Conservation (phyloP, 2,888 invertebrate species). For the Watsonalla cultraria region DNA sequence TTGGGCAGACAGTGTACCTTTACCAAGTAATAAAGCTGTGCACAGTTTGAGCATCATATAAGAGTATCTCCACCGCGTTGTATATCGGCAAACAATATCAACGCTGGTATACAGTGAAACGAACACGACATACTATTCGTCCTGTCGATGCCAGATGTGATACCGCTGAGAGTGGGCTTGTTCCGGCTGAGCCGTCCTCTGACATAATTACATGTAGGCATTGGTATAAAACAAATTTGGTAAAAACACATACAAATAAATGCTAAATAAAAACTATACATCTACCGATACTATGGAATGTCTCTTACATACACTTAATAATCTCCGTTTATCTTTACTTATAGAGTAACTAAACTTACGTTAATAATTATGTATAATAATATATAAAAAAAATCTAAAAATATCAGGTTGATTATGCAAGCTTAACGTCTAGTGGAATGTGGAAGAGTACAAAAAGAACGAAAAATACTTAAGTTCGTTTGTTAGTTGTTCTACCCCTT, state of each 20-base stretch:
- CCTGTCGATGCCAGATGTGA: no score
- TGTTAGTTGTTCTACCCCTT: constrained; percentile 69
- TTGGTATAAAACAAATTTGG: constrained; percentile 76
- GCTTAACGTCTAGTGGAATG: constrained; percentile 67
- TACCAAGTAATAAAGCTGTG: no score
- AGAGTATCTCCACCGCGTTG: no score
- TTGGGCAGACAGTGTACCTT: no score
- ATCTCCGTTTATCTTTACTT: constrained; percentile 52
- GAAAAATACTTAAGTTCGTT: neutral
- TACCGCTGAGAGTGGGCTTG: neutral
- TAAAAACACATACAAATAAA: constrained; percentile 50
- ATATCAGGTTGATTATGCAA: constrained; percentile 57
- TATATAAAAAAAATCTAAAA: constrained; percentile 19
- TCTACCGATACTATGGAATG: constrained; percentile 64
- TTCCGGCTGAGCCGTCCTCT: constrained; percentile 1
- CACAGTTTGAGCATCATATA: no score
- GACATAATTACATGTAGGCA: constrained; percentile 34
- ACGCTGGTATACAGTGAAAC: no score
- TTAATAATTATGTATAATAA: constrained; percentile 24
- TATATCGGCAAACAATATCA: no score
- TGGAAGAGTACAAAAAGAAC: constrained; percentile 34
- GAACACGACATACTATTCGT: no score
- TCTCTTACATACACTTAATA: constrained; percentile 48
- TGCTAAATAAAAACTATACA: constrained; percentile 56
- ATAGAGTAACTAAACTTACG: constrained; percentile 18